A percentile compares a stretch with the other conserved stretches of the same genome.
phyloP scores from a whole-genome alignment of 64 coral and sea anemone species.

The Pocillopora verrucosa region DNA sequence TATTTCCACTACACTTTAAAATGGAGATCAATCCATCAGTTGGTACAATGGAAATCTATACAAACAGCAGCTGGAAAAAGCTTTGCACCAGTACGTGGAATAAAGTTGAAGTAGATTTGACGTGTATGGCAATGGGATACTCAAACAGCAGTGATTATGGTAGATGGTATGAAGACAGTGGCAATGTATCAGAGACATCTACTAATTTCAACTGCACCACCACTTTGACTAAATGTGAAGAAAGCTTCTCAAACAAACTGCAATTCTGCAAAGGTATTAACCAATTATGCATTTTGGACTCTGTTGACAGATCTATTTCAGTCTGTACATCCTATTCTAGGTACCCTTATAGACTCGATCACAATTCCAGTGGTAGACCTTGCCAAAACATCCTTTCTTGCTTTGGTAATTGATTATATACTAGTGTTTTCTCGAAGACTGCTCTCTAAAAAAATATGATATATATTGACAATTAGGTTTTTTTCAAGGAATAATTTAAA shows the following conservation, averaged over 20 bases:
- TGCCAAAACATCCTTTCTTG: no score
- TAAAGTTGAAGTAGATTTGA: not conserved
- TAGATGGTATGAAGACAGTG: not conserved
- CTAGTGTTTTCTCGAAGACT: no score
- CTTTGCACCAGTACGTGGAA: not conserved
- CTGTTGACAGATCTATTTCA: not conserved
- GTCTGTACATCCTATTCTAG: not conserved
- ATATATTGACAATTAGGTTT: no score
- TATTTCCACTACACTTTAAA: not conserved
- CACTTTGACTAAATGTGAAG: not conserved
- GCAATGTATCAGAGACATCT: not conserved
- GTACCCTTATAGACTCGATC: not conserved
- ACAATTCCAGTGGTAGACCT: no score
- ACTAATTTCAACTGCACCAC: not conserved
- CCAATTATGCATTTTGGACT: not conserved
- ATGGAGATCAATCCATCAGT: not conserved
- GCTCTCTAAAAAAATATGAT: no score
- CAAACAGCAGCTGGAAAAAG: not conserved
- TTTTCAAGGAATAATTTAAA: no score
- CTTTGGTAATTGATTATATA: no score
- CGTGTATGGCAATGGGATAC: not conserved
- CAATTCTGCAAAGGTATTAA: slow-evolving; percentile 7
- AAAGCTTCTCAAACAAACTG: not conserved
- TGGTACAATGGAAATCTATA: not conserved
- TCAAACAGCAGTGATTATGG: not conserved